Evolutionary conservation across 1,140 invertebrate genomes (phyloP).

Genomic region (Drosophila cardini): DNA sequence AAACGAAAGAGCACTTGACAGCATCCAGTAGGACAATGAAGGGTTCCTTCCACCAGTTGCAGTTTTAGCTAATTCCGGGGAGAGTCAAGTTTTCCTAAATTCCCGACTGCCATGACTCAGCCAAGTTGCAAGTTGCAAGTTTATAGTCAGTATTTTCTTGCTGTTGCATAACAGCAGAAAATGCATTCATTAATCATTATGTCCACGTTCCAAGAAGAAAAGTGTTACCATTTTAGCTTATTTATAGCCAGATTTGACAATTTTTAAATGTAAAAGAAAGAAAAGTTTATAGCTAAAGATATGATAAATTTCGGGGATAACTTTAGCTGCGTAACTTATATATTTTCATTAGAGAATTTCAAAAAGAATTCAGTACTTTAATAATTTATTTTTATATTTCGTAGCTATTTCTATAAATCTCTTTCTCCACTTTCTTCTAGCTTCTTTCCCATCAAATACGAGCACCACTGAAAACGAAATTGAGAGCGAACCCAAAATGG

Average conservation of each 20-base stretch:
- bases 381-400: too few species aligned
- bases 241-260: too few species aligned
- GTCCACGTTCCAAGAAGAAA: conserved; percentile 38
- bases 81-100: conserved; percentile 51
- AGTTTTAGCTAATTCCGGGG: conserved; percentile 12
- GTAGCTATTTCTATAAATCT: too few species aligned
- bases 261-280: too few species aligned
- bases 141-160: conserved; percentile 27
- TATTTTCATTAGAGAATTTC: too few species aligned
- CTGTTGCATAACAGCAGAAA: conserved; percentile 36
- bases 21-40: conserved; percentile 9
- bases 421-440: too few species aligned
- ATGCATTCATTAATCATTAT: conserved; percentile 66
- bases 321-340: too few species aligned
- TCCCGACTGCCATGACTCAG: conserved; percentile 28
- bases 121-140: conserved; percentile 13
- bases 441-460: too few species aligned
- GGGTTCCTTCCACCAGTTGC: background rate
- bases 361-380: too few species aligned
- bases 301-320: too few species aligned
- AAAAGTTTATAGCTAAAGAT: too few species aligned
- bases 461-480: conserved; percentile 27
- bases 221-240: too few species aligned
- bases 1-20: conserved; percentile 24
- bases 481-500: conserved; percentile 37